Evolutionary conservation across 1,140 invertebrate genomes (phyloP).

Genomic region (Riptortus pedestris): DNA sequence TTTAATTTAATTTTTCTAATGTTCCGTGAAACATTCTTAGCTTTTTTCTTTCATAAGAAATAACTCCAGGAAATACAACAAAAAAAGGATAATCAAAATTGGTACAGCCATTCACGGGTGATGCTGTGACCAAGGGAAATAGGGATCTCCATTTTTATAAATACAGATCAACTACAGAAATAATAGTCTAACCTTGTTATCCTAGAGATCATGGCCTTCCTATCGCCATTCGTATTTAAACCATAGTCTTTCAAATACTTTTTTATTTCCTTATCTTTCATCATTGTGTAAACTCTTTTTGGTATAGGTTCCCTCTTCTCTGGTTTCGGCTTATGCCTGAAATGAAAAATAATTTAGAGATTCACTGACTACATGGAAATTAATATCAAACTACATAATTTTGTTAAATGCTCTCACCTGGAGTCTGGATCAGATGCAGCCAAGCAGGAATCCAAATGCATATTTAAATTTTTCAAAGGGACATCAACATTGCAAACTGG

Average conservation of each 20-base stretch:
- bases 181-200: conserved; percentile 38
- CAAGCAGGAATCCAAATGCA: conserved; percentile 46
- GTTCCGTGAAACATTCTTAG: too few species aligned
- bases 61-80: too few species aligned
- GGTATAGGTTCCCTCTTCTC: conserved; percentile 35
- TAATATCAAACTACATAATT: too few species aligned
- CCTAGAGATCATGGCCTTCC: conserved; percentile 39
- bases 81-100: too few species aligned
- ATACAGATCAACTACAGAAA: too few species aligned
- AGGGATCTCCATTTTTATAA: too few species aligned
- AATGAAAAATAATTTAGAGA: background rate
- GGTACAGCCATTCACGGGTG: too few species aligned
- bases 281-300: conserved; percentile 45
- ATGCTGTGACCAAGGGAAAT: too few species aligned
- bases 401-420: too few species aligned
- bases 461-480: conserved; percentile 40
- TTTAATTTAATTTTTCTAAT: too few species aligned
- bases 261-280: conserved; percentile 43
- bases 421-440: conserved; percentile 23
- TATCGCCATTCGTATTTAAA: conserved; percentile 41
- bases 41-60: too few species aligned
- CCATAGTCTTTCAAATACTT: conserved; percentile 44
- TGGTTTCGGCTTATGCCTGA: background rate
- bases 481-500: conserved; percentile 45
- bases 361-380: too few species aligned